These are phyloP conservation scores for Buteo buteo DNA, from an alignment of 2,113 vertebrate genomes.

Conservation along the genomic window DNA sequence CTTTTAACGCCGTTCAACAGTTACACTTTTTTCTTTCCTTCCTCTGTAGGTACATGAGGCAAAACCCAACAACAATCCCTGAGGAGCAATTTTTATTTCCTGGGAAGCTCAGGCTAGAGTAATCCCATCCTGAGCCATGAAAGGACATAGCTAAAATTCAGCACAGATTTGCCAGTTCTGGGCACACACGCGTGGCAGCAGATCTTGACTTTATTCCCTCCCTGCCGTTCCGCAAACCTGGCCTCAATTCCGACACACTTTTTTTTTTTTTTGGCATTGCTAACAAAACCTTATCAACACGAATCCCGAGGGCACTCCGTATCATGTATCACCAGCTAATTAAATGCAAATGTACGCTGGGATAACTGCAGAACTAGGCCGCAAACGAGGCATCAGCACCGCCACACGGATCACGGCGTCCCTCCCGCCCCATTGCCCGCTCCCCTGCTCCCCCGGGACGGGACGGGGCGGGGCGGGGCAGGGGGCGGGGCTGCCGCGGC, in stretches of 20 bases:
- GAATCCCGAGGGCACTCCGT: accelerated
- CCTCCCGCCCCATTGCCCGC: too few relatives aligned
- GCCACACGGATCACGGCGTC: accelerated
- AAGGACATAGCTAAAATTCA: accelerated
- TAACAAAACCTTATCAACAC: accelerated
- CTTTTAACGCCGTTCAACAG: neutral
- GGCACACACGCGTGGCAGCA: too few relatives aligned
- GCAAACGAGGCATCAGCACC: accelerated
- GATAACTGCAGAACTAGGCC: accelerated
- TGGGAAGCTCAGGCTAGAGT: neutral
- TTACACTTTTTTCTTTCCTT: neutral
- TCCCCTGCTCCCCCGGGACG: too few relatives aligned
- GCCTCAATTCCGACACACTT: accelerated
- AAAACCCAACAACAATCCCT: neutral
- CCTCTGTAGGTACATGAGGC: accelerated
- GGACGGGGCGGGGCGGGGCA: neutral
- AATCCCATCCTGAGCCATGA: accelerated
- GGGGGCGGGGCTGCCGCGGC: too few relatives aligned
- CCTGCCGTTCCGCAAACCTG: accelerated
- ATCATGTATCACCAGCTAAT: accelerated
- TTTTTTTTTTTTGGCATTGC: too few relatives aligned
- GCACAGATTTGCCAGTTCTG: accelerated
- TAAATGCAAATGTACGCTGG: accelerated
- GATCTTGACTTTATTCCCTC: too few relatives aligned
- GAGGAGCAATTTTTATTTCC: neutral